Evolutionary conservation across 92 coral and sea anemone species (phyloP).

Genomic region (Desmophyllum pertusum): DNA sequence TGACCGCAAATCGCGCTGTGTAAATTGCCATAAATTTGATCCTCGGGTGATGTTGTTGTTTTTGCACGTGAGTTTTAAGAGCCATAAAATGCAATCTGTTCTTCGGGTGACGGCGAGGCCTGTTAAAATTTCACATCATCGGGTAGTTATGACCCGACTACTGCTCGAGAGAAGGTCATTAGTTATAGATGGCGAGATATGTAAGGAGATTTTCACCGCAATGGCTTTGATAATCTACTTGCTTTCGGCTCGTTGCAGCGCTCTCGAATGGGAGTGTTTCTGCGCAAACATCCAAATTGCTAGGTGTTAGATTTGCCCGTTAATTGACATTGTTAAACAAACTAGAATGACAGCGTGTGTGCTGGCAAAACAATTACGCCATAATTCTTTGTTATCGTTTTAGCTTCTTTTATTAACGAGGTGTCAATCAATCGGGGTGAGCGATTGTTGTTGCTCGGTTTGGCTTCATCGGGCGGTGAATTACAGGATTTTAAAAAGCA

Average conservation of each 20-base stretch:
- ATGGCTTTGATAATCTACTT: background rate
- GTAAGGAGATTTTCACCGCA: slow-evolving; percentile 3
- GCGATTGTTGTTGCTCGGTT: slow-evolving; percentile 58
- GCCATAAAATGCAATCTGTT: slow-evolving; percentile 44
- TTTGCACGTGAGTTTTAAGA: slow-evolving; percentile 44
- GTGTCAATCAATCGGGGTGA: slow-evolving; percentile 85
- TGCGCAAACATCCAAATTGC: slow-evolving; percentile 46
- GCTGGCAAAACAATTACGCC: slow-evolving; percentile 76
- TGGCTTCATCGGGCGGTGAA: slow-evolving; percentile 64
- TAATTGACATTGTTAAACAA: slow-evolving; percentile 76
- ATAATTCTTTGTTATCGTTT: slow-evolving; percentile 80
- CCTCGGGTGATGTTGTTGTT: slow-evolving; percentile 27
- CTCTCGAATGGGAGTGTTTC: slow-evolving; percentile 16
- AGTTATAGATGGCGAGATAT: slow-evolving; percentile 43
- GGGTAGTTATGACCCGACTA: slow-evolving; percentile 47
- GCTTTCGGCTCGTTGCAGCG: background rate
- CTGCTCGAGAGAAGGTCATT: slow-evolving; percentile 49
- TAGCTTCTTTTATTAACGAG: slow-evolving; percentile 73
- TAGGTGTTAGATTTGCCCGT: slow-evolving; percentile 50
- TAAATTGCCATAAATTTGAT: slow-evolving; percentile 48
- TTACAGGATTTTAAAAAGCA: slow-evolving; percentile 85
- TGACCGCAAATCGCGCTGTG: slow-evolving; percentile 28
- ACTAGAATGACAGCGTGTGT: slow-evolving; percentile 62
- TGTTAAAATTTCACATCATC: slow-evolving; percentile 56
- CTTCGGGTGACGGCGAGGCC: slow-evolving; percentile 30